Conservation (phyloP, 2,888 invertebrate genomes). For the Drosophila borborema region DNA sequence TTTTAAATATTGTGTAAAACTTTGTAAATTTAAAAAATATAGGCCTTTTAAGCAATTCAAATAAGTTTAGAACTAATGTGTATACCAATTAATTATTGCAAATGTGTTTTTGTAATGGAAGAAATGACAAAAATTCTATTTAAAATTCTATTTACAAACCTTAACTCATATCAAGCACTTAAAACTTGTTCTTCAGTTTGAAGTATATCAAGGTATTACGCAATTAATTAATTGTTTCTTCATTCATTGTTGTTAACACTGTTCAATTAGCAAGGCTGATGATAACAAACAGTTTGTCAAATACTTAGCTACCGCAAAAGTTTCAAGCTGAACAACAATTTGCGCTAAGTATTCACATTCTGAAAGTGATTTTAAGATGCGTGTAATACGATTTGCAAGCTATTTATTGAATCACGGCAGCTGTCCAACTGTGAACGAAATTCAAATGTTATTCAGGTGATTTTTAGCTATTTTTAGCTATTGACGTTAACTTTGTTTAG, state of each 20-base stretch:
- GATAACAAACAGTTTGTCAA: not conserved
- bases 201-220: not conserved
- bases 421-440: not conserved
- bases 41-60: not conserved
- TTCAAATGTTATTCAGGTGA: not conserved
- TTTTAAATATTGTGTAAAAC: not conserved
- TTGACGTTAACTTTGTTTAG: not conserved
- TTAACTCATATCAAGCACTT: not conserved
- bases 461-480: not conserved
- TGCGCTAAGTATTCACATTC: not conserved
- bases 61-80: not conserved
- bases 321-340: not conserved
- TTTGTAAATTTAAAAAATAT: not conserved
- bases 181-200: not conserved
- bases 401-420: slow-evolving; percentile 5
- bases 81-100: not conserved
- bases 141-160: not conserved
- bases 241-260: not conserved
- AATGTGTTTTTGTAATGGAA: not conserved
- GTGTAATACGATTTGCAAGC: not conserved
- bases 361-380: slow-evolving; percentile 1
- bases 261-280: not conserved
- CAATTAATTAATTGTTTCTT: no score
- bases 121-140: no score
- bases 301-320: not conserved